phyloP scores from a whole-genome alignment of 2,113 vertebrate genomes.

The Myanophis thanlyinensis region DNA sequence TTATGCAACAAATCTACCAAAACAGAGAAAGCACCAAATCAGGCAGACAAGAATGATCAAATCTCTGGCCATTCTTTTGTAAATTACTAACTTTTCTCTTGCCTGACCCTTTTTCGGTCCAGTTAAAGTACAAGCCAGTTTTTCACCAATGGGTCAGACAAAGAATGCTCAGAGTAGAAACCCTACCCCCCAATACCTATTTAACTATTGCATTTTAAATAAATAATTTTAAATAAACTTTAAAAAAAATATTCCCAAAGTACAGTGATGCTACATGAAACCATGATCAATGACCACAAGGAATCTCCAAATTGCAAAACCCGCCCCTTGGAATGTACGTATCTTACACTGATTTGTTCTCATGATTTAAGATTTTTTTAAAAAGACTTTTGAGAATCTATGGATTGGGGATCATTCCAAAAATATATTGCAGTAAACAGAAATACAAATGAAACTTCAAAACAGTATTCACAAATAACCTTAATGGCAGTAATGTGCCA shows the following conservation, averaged over 20 bases:
- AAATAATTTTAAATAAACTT: not conserved
- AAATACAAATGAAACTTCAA: conserved; percentile 16
- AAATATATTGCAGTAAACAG: not conserved
- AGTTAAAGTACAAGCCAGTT: not conserved
- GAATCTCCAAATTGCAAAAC: not conserved
- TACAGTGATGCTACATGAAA: not conserved
- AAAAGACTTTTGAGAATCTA: not conserved
- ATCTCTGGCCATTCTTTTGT: not conserved
- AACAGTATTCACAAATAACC: not conserved
- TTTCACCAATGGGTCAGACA: not conserved
- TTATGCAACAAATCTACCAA: not conserved
- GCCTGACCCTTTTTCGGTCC: not conserved
- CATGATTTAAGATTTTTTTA: not conserved
- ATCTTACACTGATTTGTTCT: not conserved
- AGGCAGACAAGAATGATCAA: not conserved
- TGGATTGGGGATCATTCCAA: not conserved
- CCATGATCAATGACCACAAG: conserved; percentile 8
- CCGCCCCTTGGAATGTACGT: conserved; percentile 23
- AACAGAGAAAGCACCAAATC: not conserved
- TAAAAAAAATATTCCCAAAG: not conserved
- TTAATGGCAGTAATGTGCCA: not conserved
- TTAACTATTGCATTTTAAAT: not conserved
- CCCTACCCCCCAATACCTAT: not conserved
- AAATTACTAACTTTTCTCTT: not conserved
- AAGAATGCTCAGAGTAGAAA: not conserved